phyloP scores from a whole-genome alignment of 2,888 invertebrate species.

The Urechis unicinctus region DNA sequence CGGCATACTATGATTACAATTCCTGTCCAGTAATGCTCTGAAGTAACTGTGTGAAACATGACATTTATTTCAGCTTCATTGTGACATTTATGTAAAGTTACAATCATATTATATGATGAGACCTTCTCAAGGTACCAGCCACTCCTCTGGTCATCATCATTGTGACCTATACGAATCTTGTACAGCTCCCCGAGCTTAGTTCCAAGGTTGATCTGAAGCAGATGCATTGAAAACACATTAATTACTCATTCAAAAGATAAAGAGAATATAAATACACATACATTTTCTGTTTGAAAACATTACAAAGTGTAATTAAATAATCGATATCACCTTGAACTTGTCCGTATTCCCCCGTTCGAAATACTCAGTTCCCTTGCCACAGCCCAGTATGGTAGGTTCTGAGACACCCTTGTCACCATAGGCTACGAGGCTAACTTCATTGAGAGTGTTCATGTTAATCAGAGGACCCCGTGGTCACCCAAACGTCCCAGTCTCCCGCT shows the following conservation, averaged over 20 bases:
- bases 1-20: too few relatives aligned
- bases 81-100: too few relatives aligned
- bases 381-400: constrained; percentile 25
- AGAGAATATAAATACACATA: not conserved
- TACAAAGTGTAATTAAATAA: too few relatives aligned
- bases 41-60: too few relatives aligned
- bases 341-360: constrained; percentile 13
- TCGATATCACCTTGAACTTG: constrained; percentile 26
- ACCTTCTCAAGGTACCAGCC: constrained; percentile 41
- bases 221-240: not conserved
- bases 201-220: constrained; percentile 22
- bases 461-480: constrained; percentile 24
- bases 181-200: constrained; percentile 27
- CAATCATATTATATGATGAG: not conserved
- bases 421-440: constrained; percentile 30
- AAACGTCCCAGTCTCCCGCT: constrained; percentile 29
- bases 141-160: constrained; percentile 21
- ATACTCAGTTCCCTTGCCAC: constrained; percentile 17
- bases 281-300: not conserved
- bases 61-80: too few relatives aligned
- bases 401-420: constrained; percentile 39
- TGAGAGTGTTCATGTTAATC: constrained; percentile 19
- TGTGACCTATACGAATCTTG: constrained; percentile 36
- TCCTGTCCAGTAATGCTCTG: too few relatives aligned
- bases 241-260: not conserved